These are phyloP conservation scores for Radopholus similis DNA, from an alignment of 1,140 invertebrate genomes.

Conservation along the genomic window DNA sequence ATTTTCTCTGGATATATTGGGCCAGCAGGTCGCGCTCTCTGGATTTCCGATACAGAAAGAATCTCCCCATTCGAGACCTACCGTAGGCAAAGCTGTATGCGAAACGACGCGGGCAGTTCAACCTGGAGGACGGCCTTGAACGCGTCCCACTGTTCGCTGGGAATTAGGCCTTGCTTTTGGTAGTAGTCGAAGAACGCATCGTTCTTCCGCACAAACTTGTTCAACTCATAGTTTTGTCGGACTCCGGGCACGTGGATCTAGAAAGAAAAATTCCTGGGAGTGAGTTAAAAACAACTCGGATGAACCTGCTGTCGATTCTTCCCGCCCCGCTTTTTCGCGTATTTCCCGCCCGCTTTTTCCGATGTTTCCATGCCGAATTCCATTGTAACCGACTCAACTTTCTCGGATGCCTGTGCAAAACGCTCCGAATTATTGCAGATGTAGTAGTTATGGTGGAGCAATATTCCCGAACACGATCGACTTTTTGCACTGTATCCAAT, in stretches of 20 bases:
- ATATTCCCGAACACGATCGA: too few relatives aligned
- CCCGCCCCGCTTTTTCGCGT: neutral
- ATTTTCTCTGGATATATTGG: conserved; percentile 25
- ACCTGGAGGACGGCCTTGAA: conserved; percentile 19
- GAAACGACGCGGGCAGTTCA: conserved; percentile 44
- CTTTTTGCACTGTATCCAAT: too few relatives aligned
- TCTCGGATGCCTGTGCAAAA: too few relatives aligned
- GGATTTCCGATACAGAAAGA: conserved; percentile 1
- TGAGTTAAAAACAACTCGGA: neutral
- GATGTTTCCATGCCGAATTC: neutral
- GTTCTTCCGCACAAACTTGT: conserved; percentile 24
- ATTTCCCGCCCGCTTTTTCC: neutral
- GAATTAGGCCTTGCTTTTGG: conserved; percentile 30
- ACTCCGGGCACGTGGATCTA: neutral
- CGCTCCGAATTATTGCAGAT: too few relatives aligned
- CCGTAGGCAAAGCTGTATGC: conserved; percentile 30
- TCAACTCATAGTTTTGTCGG: conserved; percentile 28
- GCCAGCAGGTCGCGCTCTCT: conserved; percentile 27
- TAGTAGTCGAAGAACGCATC: conserved; percentile 39
- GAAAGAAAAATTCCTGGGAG: neutral
- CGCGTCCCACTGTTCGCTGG: conserved; percentile 38
- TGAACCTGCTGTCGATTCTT: neutral
- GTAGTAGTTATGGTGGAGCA: too few relatives aligned
- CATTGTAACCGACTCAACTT: neutral
- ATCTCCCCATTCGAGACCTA: conserved; percentile 11